phyloP scores from a whole-genome alignment of 2,797 vertebrate genomes.

The Zenarchopterus dispar region DNA sequence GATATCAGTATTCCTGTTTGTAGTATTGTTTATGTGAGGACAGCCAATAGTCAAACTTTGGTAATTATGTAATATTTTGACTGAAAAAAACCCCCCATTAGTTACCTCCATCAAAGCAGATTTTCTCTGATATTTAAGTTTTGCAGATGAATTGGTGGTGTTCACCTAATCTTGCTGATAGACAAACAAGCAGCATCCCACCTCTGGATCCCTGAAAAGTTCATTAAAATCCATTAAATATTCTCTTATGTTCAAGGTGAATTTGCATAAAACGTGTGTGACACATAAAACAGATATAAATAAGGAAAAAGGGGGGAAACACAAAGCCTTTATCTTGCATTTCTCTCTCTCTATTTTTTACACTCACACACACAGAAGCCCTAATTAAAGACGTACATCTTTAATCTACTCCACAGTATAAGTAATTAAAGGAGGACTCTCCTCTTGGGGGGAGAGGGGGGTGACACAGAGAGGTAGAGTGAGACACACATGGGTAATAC shows the following conservation, averaged over 20 bases:
- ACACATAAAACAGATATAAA: background rate
- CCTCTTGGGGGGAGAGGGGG: constrained; percentile 52
- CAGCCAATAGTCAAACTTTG: no score
- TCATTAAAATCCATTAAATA: background rate
- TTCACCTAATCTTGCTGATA: background rate
- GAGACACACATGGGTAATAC: constrained; percentile 46
- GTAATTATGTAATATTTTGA: no score
- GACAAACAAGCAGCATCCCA: background rate
- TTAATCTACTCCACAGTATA: constrained; percentile 65
- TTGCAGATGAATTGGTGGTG: background rate
- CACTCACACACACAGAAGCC: constrained; percentile 28
- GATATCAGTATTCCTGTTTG: no score
- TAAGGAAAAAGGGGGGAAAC: background rate
- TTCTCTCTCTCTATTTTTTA: background rate
- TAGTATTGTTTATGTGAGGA: no score
- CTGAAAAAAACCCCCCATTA: no score
- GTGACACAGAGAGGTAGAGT: constrained; percentile 40
- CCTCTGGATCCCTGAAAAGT: background rate
- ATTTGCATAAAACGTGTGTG: background rate
- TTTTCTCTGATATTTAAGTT: no score
- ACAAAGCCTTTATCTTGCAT: background rate
- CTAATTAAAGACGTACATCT: constrained; percentile 75
- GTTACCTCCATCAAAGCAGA: no score
- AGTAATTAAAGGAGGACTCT: constrained; percentile 77
- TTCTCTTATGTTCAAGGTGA: background rate